Base-by-base conservation (phyloP, 2,888 invertebrate species). In the Volucella inanis region DNA sequence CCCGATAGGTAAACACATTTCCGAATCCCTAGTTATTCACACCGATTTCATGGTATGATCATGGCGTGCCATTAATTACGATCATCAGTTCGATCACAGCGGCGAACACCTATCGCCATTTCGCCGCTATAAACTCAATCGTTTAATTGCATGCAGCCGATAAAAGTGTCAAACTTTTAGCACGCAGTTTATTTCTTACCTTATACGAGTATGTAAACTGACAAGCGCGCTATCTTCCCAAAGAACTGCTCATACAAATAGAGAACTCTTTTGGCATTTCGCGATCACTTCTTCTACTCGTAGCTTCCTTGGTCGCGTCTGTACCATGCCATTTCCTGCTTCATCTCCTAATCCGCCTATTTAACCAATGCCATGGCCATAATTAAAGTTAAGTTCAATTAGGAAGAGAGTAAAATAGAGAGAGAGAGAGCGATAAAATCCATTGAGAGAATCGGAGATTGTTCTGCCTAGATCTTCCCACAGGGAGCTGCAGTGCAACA, bases 351-450 rank as follows among this genome's bases (percentile, higher is more conserved):
- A 81, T 85, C 68, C 72, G 74, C 76, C 71, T 85, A 72, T 81
- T 85, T 81, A 81, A 64, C 85, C 85, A 85, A 85, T 85, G 85
- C 85, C 85, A 85, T 85, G 80, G 85, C 81, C 85, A 77, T 85
- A 85, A 81, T 81, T 77, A 85, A 85, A 77, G 52, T 64, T 70
- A 76, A 80, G 77, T 82, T 77, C 77, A 77, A 61, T 31, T 31
- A 31, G 31, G 31, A 6, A 31, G 70, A 75, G 68, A 81, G 65
- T 41, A 72, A 79, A 45, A 61, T 52, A 31, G 31, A 11, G 15
- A 52, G 22, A 52, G 8, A 39, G 12, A 31, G 10, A 12, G 31
- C 6, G 54, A 54, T 3, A 31, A 39, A 18, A 41, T 8, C 47
- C 47, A 39, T n/a, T 39, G n/a, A 61, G 43, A 22, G 50, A 71